Conservation (phyloP, 1,140 invertebrate genomes). For the Drosophila prosaltans region DNA sequence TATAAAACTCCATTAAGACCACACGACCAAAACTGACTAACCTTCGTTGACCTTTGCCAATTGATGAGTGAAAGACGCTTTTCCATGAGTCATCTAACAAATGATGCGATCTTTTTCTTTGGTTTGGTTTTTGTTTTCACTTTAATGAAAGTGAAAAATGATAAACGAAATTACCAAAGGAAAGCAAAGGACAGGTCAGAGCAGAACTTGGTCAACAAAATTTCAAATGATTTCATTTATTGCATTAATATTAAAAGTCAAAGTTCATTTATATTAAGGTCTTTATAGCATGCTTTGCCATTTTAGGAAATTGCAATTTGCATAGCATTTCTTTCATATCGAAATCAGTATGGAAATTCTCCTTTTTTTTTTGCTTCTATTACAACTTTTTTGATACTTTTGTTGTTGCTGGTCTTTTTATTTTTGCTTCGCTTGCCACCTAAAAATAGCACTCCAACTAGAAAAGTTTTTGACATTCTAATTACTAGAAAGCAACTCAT, state of each 20-base stretch:
- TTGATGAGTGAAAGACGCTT: slow-evolving; percentile 51
- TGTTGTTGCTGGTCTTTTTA: neutral
- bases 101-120: slow-evolving; percentile 39
- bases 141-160: neutral
- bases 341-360: slow-evolving; percentile 2
- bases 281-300: neutral
- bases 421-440: slow-evolving; percentile 22
- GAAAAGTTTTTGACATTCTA: slow-evolving; percentile 65
- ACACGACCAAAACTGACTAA: slow-evolving; percentile 34
- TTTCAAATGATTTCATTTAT: neutral
- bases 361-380: neutral
- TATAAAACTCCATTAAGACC: slow-evolving; percentile 55
- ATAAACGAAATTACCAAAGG: slow-evolving; percentile 4
- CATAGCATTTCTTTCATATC: neutral
- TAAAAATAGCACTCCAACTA: slow-evolving; percentile 48
- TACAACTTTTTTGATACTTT: neutral
- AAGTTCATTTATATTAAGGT: neutral
- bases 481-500: slow-evolving; percentile 51
- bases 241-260: neutral
- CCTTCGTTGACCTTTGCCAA: slow-evolving; percentile 70
- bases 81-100: slow-evolving; percentile 77
- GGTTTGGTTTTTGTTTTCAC: neutral
- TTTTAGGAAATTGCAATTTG: slow-evolving; percentile 10
- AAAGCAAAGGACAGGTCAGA: neutral
- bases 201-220: neutral